A percentile compares a stretch with the other conserved stretches of the same genome.
Evolutionary conservation across 2,888 invertebrate species (phyloP).

Genomic region (Syrphus vitripennis): DNA sequence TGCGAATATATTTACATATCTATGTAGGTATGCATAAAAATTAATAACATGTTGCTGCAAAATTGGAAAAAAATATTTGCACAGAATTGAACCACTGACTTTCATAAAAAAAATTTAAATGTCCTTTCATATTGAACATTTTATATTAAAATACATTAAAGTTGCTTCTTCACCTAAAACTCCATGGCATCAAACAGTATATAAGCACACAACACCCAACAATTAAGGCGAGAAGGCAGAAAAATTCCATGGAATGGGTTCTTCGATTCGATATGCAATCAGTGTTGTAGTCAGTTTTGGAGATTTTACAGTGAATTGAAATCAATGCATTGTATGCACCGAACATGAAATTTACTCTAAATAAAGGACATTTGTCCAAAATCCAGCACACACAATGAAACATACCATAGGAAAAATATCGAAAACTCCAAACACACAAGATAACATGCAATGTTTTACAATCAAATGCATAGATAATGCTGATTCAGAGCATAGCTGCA

Average conservation of each 20-base stretch:
- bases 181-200: not conserved
- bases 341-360: slow-evolving; percentile 66
- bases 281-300: slow-evolving; percentile 67
- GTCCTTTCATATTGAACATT: not conserved
- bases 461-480: slow-evolving; percentile 44
- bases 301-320: slow-evolving; percentile 69
- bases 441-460: slow-evolving; percentile 41
- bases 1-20: too few species aligned
- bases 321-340: slow-evolving; percentile 65
- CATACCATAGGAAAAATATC: not conserved
- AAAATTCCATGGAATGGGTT: slow-evolving; percentile 18
- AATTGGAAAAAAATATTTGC: too few species aligned
- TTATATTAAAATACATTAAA: not conserved
- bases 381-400: slow-evolving; percentile 1
- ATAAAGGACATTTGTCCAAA: slow-evolving; percentile 66
- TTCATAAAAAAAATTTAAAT: not conserved
- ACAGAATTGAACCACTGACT: too few species aligned
- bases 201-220: slow-evolving; percentile 31
- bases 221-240: slow-evolving; percentile 63
- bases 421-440: slow-evolving; percentile 8
- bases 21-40: too few species aligned
- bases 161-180: slow-evolving; percentile 24
- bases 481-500: slow-evolving; percentile 23
- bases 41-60: too few species aligned
- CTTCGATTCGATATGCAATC: slow-evolving; percentile 61